Base-by-base conservation (phyloP, 1,140 invertebrate genomes). In the Psilanteris sp. region DNA sequence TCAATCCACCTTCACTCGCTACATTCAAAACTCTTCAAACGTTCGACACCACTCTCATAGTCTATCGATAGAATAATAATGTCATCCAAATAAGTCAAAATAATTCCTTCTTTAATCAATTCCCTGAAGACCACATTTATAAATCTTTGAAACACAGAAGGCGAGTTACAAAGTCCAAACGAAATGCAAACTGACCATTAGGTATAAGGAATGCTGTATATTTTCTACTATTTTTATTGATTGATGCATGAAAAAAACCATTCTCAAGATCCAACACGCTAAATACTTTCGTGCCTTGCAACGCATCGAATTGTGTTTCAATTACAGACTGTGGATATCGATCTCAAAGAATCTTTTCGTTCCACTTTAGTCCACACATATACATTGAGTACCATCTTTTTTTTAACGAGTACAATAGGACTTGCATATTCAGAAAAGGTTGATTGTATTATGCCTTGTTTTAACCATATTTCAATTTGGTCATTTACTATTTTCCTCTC, bases 61-160 rank as follows among this genome's bases (percentile, higher is more conserved):
- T 32, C 29, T 32, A n/a, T 7, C 10, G 10, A 32, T 10, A 10
- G 29, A 11, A 32, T 13, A 32, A 32, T 7, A n/a, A 32, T 4
- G 13, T 32, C 29, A 10, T 32, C 29, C 7, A 32, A 32, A 32
- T 32, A 32, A 3, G 29, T 32, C 7, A 32, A 13, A 3, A 32
- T 10, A 32, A 32, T 13, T 32, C 29, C 29, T 11, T 32, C 29
- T 1, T 7, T 2, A 13, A 32, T 32, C 7, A 32, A 29, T 4
- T 29, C 26, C 2, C 26, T 9, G 8, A 29, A 29, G n/a, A n/a
- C n/a, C n/a, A n/a, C n/a, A n/a, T n/a, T n/a, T n/a, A n/a, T n/a
- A n/a, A n/a, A n/a, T n/a, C n/a, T n/a, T n/a, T 34, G 32, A 34
- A 34, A 34, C 13, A 34, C 32, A 11, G 32, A 34, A 15, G 32